Evolutionary conservation across 2,797 vertebrate genomes (phyloP).

Genomic region (Sebastes wilsoni): DNA sequence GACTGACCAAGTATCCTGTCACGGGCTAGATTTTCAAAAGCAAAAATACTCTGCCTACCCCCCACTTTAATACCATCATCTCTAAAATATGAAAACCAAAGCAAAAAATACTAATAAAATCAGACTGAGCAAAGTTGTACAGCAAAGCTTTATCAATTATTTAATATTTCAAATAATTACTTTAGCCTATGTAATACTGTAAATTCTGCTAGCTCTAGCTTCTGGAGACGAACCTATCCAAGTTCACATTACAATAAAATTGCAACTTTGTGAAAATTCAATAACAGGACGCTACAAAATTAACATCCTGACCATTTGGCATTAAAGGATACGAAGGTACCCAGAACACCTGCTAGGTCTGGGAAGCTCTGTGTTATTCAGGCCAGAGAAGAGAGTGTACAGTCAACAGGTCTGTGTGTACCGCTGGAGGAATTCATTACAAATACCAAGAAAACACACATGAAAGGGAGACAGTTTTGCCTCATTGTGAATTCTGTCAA

Average conservation of each 20-base stretch:
- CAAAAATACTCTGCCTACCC: not conserved
- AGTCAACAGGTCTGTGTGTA: conserved; percentile 65
- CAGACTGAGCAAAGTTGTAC: not conserved
- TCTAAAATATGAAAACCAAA: not conserved
- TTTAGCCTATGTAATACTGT: not conserved
- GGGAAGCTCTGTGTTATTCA: conserved; percentile 64
- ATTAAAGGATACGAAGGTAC: conserved; percentile 8
- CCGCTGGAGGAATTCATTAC: conserved; percentile 68
- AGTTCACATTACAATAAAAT: conserved; percentile 14
- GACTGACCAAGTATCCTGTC: no score
- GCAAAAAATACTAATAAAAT: not conserved
- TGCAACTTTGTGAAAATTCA: conserved; percentile 18
- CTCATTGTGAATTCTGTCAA: conserved; percentile 14
- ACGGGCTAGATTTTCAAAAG: no score
- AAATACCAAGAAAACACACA: conserved; percentile 49
- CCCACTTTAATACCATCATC: not conserved
- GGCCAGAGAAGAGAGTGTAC: conserved; percentile 64
- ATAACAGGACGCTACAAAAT: conserved; percentile 8
- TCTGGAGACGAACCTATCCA: not conserved
- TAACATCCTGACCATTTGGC: conserved; percentile 2
- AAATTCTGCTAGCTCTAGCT: not conserved
- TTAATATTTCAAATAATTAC: not conserved
- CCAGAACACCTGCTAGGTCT: conserved; percentile 60
- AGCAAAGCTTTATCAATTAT: not conserved
- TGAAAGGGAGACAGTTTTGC: conserved; percentile 40